phyloP scores from a whole-genome alignment of 2,797 vertebrate genomes.

The Catostomus latipinnis region DNA sequence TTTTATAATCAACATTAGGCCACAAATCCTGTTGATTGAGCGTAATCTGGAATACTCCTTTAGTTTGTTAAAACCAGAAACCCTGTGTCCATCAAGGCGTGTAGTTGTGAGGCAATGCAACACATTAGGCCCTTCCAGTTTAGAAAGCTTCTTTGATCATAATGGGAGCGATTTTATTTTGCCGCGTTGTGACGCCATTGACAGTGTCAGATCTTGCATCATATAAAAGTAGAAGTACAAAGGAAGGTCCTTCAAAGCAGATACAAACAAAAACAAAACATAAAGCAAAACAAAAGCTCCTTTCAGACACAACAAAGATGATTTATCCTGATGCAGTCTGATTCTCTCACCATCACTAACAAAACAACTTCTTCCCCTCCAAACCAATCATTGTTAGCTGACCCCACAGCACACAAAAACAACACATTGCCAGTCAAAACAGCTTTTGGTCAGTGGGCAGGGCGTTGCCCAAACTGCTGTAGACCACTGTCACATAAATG shows the following conservation, averaged over 20 bases:
- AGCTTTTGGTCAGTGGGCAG: constrained; percentile 11
- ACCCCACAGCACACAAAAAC: constrained; percentile 35
- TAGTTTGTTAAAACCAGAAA: too few species aligned
- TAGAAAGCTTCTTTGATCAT: too few species aligned
- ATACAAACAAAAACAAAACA: neutral
- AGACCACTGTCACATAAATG: neutral
- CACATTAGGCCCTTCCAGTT: too few species aligned
- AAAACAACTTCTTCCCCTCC: neutral
- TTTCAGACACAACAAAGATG: constrained; percentile 12
- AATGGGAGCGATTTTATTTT: too few species aligned
- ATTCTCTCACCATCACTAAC: constrained; percentile 7
- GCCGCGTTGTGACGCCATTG: too few species aligned
- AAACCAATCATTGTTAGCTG: constrained; percentile 10
- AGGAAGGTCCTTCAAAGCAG: neutral
- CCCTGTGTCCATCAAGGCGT: too few species aligned
- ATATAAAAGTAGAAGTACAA: neutral
- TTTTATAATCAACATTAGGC: too few species aligned
- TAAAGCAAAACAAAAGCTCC: neutral
- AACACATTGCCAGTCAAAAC: constrained; percentile 43
- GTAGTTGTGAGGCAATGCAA: too few species aligned
- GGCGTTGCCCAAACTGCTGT: constrained; percentile 31
- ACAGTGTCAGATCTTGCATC: neutral
- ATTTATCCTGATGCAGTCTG: constrained; percentile 14
- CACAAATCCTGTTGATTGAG: too few species aligned
- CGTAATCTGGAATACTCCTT: too few species aligned